These are phyloP conservation scores for Sitophilus oryzae DNA, from an alignment of 1,140 invertebrate species.

Conservation along the genomic window DNA sequence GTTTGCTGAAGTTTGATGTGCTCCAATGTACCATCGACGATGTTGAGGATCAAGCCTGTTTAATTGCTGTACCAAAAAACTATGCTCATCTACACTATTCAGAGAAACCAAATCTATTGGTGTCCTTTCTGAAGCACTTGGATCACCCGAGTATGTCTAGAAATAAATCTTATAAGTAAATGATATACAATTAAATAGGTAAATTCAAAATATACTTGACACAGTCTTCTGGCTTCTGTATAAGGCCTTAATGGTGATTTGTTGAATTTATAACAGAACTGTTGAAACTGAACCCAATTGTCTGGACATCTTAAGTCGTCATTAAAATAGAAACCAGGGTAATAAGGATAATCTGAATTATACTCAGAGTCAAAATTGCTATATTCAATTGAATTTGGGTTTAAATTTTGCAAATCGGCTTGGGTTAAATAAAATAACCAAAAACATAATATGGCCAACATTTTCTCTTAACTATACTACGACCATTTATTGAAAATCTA, in stretches of 20 bases:
- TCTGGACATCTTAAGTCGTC: conserved; percentile 64
- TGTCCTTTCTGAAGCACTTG: conserved; percentile 53
- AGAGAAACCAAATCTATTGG: conserved; percentile 75
- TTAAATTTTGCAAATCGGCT: not conserved
- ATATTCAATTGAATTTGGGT: conserved; percentile 6
- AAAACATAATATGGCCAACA: conserved; percentile 1
- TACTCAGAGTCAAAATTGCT: conserved; percentile 7
- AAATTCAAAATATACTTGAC: conserved; percentile 50
- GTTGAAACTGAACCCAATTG: conserved; percentile 70
- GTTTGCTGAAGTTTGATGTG: conserved; percentile 63
- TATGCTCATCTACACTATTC: conserved; percentile 78
- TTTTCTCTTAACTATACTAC: not conserved
- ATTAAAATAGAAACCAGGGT: not conserved
- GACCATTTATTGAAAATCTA: not conserved
- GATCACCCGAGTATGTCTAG: conserved; percentile 43
- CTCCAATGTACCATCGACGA: conserved; percentile 79
- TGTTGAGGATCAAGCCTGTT: conserved; percentile 77
- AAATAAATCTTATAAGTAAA: conserved; percentile 10
- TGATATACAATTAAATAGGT: not conserved
- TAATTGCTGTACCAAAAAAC: conserved; percentile 73
- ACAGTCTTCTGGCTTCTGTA: conserved; percentile 73
- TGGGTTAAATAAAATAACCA: not conserved
- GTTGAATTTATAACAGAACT: conserved; percentile 82
- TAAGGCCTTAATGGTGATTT: conserved; percentile 73
- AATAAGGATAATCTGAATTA: conserved; percentile 1